Percentiles rank a stretch among this genome's conserved stretches.
Conservation (phyloP, 2,888 invertebrate species). For the Heliconius cydno region DNA sequence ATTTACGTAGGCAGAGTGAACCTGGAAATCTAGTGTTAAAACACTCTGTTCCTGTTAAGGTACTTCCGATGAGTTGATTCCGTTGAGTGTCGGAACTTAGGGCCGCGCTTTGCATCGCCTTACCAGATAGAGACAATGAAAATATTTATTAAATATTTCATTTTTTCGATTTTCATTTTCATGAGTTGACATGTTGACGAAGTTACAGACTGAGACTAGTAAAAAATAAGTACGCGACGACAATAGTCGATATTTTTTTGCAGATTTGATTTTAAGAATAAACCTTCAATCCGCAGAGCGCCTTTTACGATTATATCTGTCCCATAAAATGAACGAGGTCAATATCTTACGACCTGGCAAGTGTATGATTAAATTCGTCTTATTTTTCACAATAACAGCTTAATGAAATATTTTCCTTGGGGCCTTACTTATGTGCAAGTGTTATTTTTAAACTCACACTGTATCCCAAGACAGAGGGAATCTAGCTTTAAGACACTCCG, state of each 20-base stretch:
- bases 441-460: neutral
- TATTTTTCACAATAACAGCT: constrained; percentile 22
- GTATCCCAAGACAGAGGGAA: neutral
- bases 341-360: constrained; percentile 49
- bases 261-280: constrained; percentile 28
- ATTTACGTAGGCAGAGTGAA: too few relatives aligned
- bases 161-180: too few relatives aligned
- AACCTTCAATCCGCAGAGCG: constrained; percentile 48
- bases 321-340: constrained; percentile 63
- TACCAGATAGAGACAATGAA: too few relatives aligned
- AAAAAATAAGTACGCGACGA: neutral
- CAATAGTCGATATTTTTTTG: constrained; percentile 4
- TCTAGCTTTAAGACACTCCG: too few relatives aligned
- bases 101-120: too few relatives aligned
- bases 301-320: constrained; percentile 56
- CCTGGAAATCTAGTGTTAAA: too few relatives aligned
- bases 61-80: too few relatives aligned
- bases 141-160: too few relatives aligned
- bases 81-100: too few relatives aligned
- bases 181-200: neutral
- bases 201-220: neutral
- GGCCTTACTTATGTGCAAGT: neutral
- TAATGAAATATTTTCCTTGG: neutral
- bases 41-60: too few relatives aligned
- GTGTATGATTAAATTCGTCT: constrained; percentile 17